Percentiles rank a stretch among this genome's conserved stretches.
Conservation (phyloP, 2,888 invertebrate species). For the Cantharis rustica region DNA sequence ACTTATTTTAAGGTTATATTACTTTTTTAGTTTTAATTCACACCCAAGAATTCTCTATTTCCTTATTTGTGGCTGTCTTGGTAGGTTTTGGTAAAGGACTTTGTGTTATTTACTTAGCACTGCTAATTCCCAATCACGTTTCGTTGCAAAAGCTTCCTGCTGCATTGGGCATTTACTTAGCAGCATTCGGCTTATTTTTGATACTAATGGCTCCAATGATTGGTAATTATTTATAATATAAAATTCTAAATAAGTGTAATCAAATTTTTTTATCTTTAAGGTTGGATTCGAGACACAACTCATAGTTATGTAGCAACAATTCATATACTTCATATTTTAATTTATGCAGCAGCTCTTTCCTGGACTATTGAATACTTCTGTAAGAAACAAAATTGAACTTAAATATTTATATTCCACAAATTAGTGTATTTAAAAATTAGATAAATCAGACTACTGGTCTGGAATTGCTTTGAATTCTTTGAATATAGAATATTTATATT, state of each 20-base stretch:
- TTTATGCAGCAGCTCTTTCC: conserved; percentile 65
- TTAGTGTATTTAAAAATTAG: too few species aligned
- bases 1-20: too few species aligned
- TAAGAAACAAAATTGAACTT: conserved; percentile 55
- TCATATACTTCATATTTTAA: conserved; percentile 69
- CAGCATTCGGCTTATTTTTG: conserved; percentile 69
- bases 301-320: conserved; percentile 64
- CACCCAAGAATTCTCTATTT: conserved; percentile 61
- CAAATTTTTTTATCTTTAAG: conserved; percentile 52
- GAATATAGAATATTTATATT: too few species aligned
- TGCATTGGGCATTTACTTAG: conserved; percentile 71
- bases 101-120: conserved; percentile 74
- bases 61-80: conserved; percentile 65
- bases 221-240: conserved; percentile 56
- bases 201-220: conserved; percentile 68
- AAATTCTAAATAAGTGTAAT: neutral
- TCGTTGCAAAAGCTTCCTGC: conserved; percentile 71
- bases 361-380: conserved; percentile 69
- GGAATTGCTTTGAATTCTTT: too few species aligned
- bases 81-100: conserved; percentile 75
- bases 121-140: conserved; percentile 74
- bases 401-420: too few species aligned
- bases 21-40: conserved; percentile 62
- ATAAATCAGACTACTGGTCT: too few species aligned
- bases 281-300: conserved; percentile 67